Conservation (phyloP, 92 coral and sea anemone genomes). For the Pocillopora grandis region DNA sequence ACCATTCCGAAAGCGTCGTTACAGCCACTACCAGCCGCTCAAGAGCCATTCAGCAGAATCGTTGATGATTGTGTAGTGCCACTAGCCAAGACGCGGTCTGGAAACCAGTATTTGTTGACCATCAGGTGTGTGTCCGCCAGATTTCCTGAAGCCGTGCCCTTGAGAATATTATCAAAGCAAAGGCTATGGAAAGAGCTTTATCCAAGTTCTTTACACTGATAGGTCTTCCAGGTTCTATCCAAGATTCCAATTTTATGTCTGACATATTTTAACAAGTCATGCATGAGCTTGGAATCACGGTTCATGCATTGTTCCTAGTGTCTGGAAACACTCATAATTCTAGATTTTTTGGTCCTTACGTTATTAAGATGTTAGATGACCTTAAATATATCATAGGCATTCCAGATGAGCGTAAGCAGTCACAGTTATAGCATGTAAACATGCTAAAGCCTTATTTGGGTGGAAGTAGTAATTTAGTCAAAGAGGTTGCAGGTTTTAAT, state of each 20-base stretch:
- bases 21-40: conserved; percentile 53
- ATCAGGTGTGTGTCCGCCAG: conserved; percentile 56
- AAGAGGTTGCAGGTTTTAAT: too few relatives aligned
- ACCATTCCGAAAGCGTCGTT: conserved; percentile 59
- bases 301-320: too few relatives aligned
- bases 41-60: conserved; percentile 49
- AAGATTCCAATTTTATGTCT: conserved; percentile 73
- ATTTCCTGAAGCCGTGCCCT: conserved; percentile 55
- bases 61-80: conserved; percentile 59
- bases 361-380: too few relatives aligned
- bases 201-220: conserved; percentile 57
- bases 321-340: too few relatives aligned
- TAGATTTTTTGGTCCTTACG: too few relatives aligned
- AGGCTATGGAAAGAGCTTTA: conserved; percentile 51
- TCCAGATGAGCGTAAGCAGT: too few relatives aligned
- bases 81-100: conserved; percentile 52
- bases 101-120: conserved; percentile 61
- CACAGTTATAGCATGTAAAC: too few relatives aligned
- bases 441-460: too few relatives aligned
- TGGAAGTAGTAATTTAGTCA: too few relatives aligned
- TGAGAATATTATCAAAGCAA: conserved; percentile 52
- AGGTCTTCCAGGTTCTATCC: conserved; percentile 65
- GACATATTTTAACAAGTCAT: conserved; percentile 70
- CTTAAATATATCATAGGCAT: too few relatives aligned
- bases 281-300: conserved; percentile 53